Base-by-base conservation (phyloP, 2,888 invertebrate genomes). In the Cactoblastis cactorum region DNA sequence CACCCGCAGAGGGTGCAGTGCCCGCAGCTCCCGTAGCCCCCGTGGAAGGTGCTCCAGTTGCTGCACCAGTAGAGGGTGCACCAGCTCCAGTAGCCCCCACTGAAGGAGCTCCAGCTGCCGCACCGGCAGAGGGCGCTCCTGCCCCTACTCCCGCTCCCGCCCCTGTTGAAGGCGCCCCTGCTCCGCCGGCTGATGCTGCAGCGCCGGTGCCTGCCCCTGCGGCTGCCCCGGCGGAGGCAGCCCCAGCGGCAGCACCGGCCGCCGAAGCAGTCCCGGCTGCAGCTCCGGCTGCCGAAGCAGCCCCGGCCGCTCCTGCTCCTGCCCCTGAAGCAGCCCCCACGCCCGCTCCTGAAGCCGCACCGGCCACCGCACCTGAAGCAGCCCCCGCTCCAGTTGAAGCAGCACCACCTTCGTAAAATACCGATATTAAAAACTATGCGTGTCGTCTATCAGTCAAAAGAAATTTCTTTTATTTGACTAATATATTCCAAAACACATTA, bases 81-180 rank as follows among this genome's bases (percentile, higher is more conserved):
- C 52, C 49, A 0, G 43, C 72, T 0, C 56, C 62, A 1, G 58
- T 61, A 12, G 53, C 68, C 0, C 66, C 67, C 0, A 59, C 71
- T 0, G 66, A 63, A 1, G 60, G 54, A 1, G 65, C 39, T 24
- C 67, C 67, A 8, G 65, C 71, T 3, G 65, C 61, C 9, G 66
- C 69, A 1, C 66, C 72, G 0, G 69, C 74, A 19, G 87, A 81
- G 52, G 81, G 77, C 2, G 79, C 75, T 0, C 37, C 50, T 9
- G 56, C 54, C 0, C 53, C 53, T 11, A 55, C 63, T 1, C 60
- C 69, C 0, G 59, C 68, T 1, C 58, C 62, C 0, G 59, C 63
- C 2, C 62, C 65, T 66, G 1, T 56, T 62, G 62, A 38, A 38
- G 37, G 69, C 3, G 65, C 66, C 1, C 62, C 60, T 14, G 58